Evolutionary conservation across 2,113 vertebrate genomes (phyloP), one percentile per base, ranked within the genome.

Genomic region (Xiphorhynchus elegans): DNA sequence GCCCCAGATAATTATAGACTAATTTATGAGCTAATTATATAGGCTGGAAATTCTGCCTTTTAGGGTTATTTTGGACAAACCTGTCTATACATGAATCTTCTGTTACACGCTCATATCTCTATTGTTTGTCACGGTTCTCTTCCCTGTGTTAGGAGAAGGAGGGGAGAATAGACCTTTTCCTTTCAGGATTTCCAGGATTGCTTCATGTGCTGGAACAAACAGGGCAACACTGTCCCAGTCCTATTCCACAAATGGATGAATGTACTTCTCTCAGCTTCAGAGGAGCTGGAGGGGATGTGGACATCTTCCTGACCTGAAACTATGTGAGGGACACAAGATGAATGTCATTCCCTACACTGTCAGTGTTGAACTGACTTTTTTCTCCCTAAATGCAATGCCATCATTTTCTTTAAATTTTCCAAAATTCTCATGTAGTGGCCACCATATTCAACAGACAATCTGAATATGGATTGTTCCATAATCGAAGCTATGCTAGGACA

Each of bases 391-490:
- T 19, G 19, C 52, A 47, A 37, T 11, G 13, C 47, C 28, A 10
- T 86, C 4, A 42, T 70, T 77, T 50, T 26, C 68, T 78, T 78
- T 31, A 40, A 8, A 24, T 88, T 90, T 63, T 90, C 68, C 64
- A 77, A 42, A 72, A 80, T 68, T 81, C 76, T 88, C 18, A 4
- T 72, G 10, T 6, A 68, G 55, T 39, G 33, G 18, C 31, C 40
- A 18, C 88, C 85, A 86, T 92, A 89, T 72, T 84, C 72, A 83
- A 64, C 42, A 63, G 87, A 20, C 56, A 53, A 96, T 94, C 93
- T 86, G 90, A 90, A 93, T 96, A 94, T 93, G 90, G 95, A 94
- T 96, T 93, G 85, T 86, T 90, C 91, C 72, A 77, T 92, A 95
- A 93, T 89, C 95, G 95, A 93, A 96, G 86, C 68, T 60, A 74